Evolutionary conservation across 1,140 invertebrate species (phyloP).

Genomic region (Heliconius eleuchia): DNA sequence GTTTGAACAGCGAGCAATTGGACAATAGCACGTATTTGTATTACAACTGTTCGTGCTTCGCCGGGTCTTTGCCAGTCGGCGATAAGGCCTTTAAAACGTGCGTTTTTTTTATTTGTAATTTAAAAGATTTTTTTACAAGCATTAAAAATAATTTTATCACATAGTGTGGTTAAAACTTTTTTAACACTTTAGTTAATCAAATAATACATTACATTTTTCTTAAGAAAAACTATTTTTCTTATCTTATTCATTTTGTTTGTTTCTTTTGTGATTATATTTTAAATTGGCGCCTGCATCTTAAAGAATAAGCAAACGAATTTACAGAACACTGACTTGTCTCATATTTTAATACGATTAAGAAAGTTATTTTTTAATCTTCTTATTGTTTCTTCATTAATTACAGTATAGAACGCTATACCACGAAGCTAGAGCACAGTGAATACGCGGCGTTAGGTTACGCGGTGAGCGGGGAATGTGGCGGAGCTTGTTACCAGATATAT

Average conservation of each 20-base stretch:
- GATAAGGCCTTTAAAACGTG: slow-evolving; percentile 52
- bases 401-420: background rate
- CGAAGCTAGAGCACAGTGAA: background rate
- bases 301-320: no score
- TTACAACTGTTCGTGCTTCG: slow-evolving; percentile 89
- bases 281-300: no score
- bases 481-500: slow-evolving; percentile 90
- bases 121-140: no score
- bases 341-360: no score
- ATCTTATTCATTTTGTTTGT: no score
- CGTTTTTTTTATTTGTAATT: slow-evolving; percentile 22
- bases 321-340: no score
- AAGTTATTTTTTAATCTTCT: background rate
- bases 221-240: no score
- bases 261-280: no score
- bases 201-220: no score
- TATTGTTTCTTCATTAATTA: background rate
- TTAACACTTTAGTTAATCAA: no score
- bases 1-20: slow-evolving; percentile 84
- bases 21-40: slow-evolving; percentile 87
- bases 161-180: no score
- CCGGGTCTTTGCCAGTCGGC: slow-evolving; percentile 40
- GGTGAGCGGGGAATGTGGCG: slow-evolving; percentile 88
- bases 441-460: slow-evolving; percentile 53
- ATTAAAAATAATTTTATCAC: no score